Base-by-base conservation (phyloP, 2,113 vertebrate species). In the Peromyscus leucopus region DNA sequence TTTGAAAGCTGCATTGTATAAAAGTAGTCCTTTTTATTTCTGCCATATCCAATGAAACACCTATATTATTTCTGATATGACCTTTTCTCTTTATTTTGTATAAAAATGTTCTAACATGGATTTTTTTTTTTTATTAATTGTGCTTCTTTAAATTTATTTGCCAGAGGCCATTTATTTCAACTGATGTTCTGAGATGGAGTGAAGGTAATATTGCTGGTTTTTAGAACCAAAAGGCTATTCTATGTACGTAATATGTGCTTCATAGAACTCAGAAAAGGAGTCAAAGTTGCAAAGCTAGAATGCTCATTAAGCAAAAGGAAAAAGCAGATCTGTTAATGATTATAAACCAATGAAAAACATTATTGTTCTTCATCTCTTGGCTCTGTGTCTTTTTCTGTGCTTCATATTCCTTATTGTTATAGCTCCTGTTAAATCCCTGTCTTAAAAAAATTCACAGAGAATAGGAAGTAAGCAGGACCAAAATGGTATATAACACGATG, bases 301-400 rank as follows among this genome's bases (percentile, higher is more conserved):
- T 79, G 89, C 90, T 91, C 91, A 80, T 13, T 93, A 89, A 97
- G 69, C 39, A 57, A 94, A 94, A 96, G 78, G 61, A 92, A 89
- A 93, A 94, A 92, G 96, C 95, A 95, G 82, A 76, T 28, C 21
- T 75, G 89, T 90, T 91, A 61, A 78, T 90, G 93, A 57, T 71
- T 71, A 48, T 6, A 57, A 96, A 84, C 69, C 39, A 93, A 48
- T 75, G 90, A 92, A 75, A 91, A 94, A 33, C 17, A 71, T 39
- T 65, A n/a, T 61, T 83, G 67, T 74, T 89, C 78, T 89, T 91
- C 67, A 88, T 95, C 85, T 7, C 90, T 87, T 93, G 94, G 95
- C 94, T 96, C 79, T 76, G 57, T 96, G 96, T 98, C 92, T 95
- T 89, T 94, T 97, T 55, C 92, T 97, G 94, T 97, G 97, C 97